Conservation (phyloP, 2,888 invertebrate species). For the Phaonia tiefii region DNA sequence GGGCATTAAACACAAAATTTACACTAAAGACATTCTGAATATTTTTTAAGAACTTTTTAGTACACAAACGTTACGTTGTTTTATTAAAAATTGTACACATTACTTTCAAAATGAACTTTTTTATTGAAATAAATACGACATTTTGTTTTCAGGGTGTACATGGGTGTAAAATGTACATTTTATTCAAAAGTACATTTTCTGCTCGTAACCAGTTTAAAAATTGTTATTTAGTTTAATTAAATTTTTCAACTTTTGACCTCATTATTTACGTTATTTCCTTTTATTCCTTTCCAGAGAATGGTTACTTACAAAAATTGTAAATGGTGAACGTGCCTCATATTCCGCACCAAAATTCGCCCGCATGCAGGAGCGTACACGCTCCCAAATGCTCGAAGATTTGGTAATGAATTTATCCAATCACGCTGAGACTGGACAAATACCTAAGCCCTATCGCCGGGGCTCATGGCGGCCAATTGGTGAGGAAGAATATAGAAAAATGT, state of each 20-base stretch:
- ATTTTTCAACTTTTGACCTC: no score
- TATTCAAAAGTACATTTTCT: no score
- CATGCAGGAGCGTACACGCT: slow-evolving; percentile 95
- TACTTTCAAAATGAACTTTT: no score
- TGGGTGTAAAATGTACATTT: no score
- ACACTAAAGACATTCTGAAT: no score
- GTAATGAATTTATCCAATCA: slow-evolving; percentile 96
- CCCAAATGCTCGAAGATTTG: slow-evolving; percentile 96
- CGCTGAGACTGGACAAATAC: slow-evolving; percentile 96
- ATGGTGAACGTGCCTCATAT: slow-evolving; percentile 95
- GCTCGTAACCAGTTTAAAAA: no score
- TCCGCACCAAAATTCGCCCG: slow-evolving; percentile 96
- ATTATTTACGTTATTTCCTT: not conserved
- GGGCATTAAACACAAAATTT: no score
- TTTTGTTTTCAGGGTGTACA: no score
- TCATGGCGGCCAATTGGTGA: slow-evolving; percentile 95
- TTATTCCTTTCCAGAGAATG: slow-evolving; percentile 84
- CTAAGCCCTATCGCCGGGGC: slow-evolving; percentile 94
- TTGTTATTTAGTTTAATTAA: slow-evolving; percentile 88
- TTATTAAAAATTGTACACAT: no score
- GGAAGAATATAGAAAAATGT: slow-evolving; percentile 79
- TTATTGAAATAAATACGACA: no score
- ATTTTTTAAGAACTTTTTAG: no score
- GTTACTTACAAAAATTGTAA: slow-evolving; percentile 95
- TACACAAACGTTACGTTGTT: no score